phyloP scores from a whole-genome alignment of 2,888 invertebrate genomes.

The Sycophila texana region DNA sequence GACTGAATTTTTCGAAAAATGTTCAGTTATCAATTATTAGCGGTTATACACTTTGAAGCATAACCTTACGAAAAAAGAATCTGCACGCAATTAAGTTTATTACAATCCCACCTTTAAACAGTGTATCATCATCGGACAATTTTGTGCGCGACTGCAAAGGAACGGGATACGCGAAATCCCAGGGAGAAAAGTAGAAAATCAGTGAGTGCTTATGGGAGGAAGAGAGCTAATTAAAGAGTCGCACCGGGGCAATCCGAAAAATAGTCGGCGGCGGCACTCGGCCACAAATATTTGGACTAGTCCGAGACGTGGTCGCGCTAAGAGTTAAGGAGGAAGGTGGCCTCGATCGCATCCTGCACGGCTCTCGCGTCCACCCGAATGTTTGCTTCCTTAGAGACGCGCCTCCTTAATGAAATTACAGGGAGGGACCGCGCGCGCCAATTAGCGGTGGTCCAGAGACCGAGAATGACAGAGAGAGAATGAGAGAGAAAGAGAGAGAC shows the following conservation, averaged over 20 bases:
- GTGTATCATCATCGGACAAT: no score
- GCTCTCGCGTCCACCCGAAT: slow-evolving; percentile 13
- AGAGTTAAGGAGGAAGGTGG: slow-evolving; percentile 17
- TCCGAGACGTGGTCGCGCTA: neutral
- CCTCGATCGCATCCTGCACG: slow-evolving; percentile 45
- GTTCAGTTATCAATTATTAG: no score
- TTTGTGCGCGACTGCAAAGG: no score
- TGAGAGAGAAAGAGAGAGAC: slow-evolving; percentile 8
- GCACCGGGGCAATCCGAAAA: slow-evolving; percentile 39
- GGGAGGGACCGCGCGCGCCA: slow-evolving; percentile 67
- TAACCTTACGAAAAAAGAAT: no score
- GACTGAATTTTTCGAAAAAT: no score
- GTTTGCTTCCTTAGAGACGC: slow-evolving; percentile 61
- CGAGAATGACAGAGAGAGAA: slow-evolving; percentile 10
- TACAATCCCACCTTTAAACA: no score
- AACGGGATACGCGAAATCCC: no score
- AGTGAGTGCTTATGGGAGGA: neutral
- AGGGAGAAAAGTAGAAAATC: no score
- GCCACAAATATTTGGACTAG: slow-evolving; percentile 17
- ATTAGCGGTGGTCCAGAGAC: slow-evolving; percentile 66
- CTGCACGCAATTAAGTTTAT: no score
- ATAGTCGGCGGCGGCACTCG: slow-evolving; percentile 9
- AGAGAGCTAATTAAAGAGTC: slow-evolving; percentile 27
- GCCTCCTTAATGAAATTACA: slow-evolving; percentile 73
- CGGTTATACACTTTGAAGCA: no score